Evolutionary conservation across 2,797 vertebrate species (phyloP), one percentile per base, ranked within the genome.

Genomic region (Pipistrellus pipistrellus): DNA sequence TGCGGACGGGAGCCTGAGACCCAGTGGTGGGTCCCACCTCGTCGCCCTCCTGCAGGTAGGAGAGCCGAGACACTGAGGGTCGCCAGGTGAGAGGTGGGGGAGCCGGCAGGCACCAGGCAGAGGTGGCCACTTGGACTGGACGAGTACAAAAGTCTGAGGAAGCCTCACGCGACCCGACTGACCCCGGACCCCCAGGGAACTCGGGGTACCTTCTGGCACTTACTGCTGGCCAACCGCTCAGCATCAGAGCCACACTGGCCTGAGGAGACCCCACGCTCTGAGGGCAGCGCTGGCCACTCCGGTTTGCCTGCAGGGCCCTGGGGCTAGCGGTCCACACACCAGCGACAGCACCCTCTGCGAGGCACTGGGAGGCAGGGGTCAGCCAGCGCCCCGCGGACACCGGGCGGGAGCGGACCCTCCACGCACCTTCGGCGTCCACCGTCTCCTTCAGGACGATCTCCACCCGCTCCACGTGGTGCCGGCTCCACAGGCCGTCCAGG

Each of bases 391-490:
- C 25, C 0, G 32, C 18, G 0, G 46, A 35, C 1, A 0, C 13
- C 1, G n/a, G n/a, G 0, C 38, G 9, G 25, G 59, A 1, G 32
- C 6, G n/a, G 62, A 5, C 27, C 15, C 1, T 71, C 53, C 94
- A 96, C 97, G 25, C 97, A 99, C 99, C 99, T 99, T 99, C 99
- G 0, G 98, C 99, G 95, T 99, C 99, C 90, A 99, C 97, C 0
- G 98, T 99, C 98, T 99, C 99, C 97, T 99, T 99, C 97, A 99
- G 51, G 66, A 99, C 98, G 80, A 99, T 98, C 97, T 99, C 99
- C 95, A 99, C 98, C 97, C 99, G 98, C 85, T 99, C 99, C 35
- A 99, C 99, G 0, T 99, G 98, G 91, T 99, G 98, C 80, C 97
- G 98, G 98, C 99, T 99, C 99, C 99, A 99, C 94, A 99, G 98